These are phyloP conservation scores for Sarcophaga caerulescens DNA, from an alignment of 2,888 invertebrate genomes.

Conservation along the genomic window DNA sequence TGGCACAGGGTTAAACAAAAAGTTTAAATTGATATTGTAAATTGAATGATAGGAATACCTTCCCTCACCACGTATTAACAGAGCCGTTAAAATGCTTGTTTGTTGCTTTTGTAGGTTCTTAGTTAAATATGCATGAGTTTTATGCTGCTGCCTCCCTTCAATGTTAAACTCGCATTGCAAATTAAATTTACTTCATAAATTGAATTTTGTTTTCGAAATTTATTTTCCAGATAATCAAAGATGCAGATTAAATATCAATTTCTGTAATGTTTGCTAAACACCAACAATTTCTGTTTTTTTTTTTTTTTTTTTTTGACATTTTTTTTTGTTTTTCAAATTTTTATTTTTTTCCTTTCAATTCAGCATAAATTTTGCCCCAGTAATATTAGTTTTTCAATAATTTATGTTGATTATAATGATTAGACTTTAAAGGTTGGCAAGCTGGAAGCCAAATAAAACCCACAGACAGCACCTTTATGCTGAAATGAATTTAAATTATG, in stretches of 20 bases:
- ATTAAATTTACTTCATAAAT: slow-evolving; percentile 66
- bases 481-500: slow-evolving; percentile 16
- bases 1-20: no score
- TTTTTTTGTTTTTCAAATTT: no score
- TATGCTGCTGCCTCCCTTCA: slow-evolving; percentile 19
- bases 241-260: slow-evolving; percentile 68
- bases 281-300: neutral
- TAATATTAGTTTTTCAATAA: slow-evolving; percentile 30
- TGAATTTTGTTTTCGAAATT: slow-evolving; percentile 61
- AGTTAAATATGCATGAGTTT: slow-evolving; percentile 65
- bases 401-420: slow-evolving; percentile 57
- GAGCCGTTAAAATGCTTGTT: neutral
- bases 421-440: slow-evolving; percentile 30
- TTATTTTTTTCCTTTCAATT: slow-evolving; percentile 40
- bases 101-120: slow-evolving; percentile 26
- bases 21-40: no score
- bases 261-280: slow-evolving; percentile 55
- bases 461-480: neutral
- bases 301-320: neutral
- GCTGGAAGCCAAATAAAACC: neutral
- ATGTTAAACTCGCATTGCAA: slow-evolving; percentile 29
- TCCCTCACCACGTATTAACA: neutral
- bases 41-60: no score
- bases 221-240: slow-evolving; percentile 65
- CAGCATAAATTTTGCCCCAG: slow-evolving; percentile 55